Percentiles rank a stretch among this genome's conserved stretches.
These are phyloP conservation scores for Holcopasites calliopsidis DNA, from an alignment of 1,140 invertebrate genomes.

Conservation along the genomic window DNA sequence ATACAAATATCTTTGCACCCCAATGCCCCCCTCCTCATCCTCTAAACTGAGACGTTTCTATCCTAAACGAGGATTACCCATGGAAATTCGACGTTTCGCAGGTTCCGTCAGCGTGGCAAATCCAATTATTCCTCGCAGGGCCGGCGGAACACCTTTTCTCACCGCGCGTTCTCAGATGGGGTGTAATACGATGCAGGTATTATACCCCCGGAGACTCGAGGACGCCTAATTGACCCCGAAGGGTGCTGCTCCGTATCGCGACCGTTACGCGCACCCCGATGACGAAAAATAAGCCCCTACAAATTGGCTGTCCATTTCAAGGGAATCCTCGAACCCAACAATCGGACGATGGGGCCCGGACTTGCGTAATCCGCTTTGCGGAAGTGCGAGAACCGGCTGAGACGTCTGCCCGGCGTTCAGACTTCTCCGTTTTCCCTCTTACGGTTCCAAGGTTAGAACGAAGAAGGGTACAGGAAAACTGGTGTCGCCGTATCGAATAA, in stretches of 20 bases:
- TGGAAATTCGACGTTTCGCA: constrained; percentile 6
- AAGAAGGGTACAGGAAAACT: background rate
- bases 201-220: constrained; percentile 45
- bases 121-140: constrained; percentile 34
- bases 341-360: constrained; percentile 3
- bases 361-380: constrained; percentile 25
- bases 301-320: constrained; percentile 40
- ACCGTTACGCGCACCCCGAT: constrained; percentile 54
- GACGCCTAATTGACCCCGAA: constrained; percentile 61
- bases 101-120: constrained; percentile 8
- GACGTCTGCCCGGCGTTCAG: background rate
- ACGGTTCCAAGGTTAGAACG: too few species aligned
- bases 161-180: constrained; percentile 8
- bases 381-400: constrained; percentile 16
- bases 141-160: constrained; percentile 8
- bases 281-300: constrained; percentile 41
- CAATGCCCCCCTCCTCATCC: too few species aligned
- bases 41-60: background rate
- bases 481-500: too few species aligned
- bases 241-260: constrained; percentile 51
- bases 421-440: background rate
- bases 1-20: too few species aligned
- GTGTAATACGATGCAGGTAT: constrained; percentile 58
- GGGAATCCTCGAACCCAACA: constrained; percentile 18
- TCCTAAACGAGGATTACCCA: background rate